A percentile compares a stretch with the other conserved stretches of the same genome.
Evolutionary conservation across 2,888 invertebrate species (phyloP).

Genomic region (Camponotus fellah): DNA sequence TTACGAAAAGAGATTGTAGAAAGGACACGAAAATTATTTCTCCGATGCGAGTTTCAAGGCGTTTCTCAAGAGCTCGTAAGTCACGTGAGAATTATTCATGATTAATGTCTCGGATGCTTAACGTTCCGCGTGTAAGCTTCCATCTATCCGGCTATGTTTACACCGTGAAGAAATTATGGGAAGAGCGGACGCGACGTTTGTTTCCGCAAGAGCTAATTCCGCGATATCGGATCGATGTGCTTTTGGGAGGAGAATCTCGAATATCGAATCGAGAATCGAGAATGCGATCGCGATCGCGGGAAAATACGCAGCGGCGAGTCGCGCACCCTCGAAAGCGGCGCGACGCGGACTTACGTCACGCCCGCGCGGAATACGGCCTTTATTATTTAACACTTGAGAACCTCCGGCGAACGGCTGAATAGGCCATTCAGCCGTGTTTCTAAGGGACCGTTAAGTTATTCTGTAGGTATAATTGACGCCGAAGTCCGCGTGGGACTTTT

Average conservation of each 20-base stretch:
- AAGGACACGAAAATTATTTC: constrained; percentile 13
- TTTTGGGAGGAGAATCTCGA: not conserved
- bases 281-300: not conserved
- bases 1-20: not conserved
- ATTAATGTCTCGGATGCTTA: constrained; percentile 33
- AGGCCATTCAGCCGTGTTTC: constrained; percentile 84
- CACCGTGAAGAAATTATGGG: constrained; percentile 5
- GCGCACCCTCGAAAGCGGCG: constrained; percentile 54
- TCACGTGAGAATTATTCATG: constrained; percentile 19
- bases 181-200: constrained; percentile 5
- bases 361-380: constrained; percentile 80
- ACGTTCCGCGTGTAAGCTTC: constrained; percentile 1
- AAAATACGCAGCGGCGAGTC: not conserved
- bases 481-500: constrained; percentile 81
- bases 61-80: constrained; percentile 29
- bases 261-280: not conserved
- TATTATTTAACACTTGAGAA: constrained; percentile 85
- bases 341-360: constrained; percentile 77
- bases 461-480: constrained; percentile 85
- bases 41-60: not conserved
- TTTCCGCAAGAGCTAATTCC: constrained; percentile 23
- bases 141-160: constrained; percentile 15
- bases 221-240: constrained; percentile 16
- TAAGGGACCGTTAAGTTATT: constrained; percentile 86
- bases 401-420: constrained; percentile 84